A percentile compares a stretch with the other conserved stretches of the same genome.
Evolutionary conservation across 1,140 invertebrate species (phyloP).

Genomic region (Battus philenor): DNA sequence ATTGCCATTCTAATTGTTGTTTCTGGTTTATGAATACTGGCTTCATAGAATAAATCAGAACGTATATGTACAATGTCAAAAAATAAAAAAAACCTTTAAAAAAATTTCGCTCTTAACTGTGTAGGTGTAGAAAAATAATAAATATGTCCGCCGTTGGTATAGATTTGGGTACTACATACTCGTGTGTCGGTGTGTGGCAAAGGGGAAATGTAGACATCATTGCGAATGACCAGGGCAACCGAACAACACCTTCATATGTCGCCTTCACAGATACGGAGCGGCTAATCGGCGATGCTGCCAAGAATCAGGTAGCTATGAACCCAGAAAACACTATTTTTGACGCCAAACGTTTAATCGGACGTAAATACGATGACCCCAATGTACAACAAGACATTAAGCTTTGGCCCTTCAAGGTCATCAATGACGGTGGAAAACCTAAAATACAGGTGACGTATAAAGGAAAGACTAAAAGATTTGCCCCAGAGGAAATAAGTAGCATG

Average conservation of each 20-base stretch:
- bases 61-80: neutral
- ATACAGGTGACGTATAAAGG: conserved; percentile 85
- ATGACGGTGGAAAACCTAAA: conserved; percentile 80
- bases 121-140: no score
- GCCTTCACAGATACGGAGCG: conserved; percentile 90
- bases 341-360: conserved; percentile 79
- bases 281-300: conserved; percentile 83
- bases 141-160: conserved; percentile 83
- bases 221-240: conserved; percentile 95
- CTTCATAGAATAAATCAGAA: neutral
- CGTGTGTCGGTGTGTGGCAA: conserved; percentile 87
- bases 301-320: conserved; percentile 80
- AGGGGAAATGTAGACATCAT: conserved; percentile 95
- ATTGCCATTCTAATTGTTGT: neutral
- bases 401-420: conserved; percentile 85
- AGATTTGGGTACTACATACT: conserved; percentile 89
- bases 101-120: conserved; percentile 6
- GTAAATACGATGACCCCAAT: conserved; percentile 82
- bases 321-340: conserved; percentile 74
- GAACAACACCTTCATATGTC: conserved; percentile 94
- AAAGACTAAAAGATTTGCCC: conserved; percentile 83
- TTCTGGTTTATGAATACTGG: neutral
- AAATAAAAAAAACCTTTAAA: neutral
- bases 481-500: conserved; percentile 87
- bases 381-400: conserved; percentile 85